Evolutionary conservation across 1,140 invertebrate genomes (phyloP).

Genomic region (Euura saliciscinereae): DNA sequence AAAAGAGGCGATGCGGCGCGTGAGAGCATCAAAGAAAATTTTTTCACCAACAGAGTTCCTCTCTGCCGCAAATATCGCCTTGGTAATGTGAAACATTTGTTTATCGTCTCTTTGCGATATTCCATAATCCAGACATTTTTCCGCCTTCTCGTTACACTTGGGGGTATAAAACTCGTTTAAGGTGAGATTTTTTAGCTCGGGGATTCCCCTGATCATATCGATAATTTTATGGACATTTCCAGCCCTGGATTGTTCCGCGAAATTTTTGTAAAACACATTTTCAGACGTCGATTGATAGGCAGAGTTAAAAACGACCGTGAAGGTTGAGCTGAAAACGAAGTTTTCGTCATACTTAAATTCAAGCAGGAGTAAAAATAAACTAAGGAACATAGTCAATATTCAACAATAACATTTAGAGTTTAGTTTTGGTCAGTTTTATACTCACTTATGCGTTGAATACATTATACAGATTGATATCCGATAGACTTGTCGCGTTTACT

Average conservation of each 20-base stretch:
- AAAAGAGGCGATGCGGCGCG: constrained; percentile 34
- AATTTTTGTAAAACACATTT: background rate
- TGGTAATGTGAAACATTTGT: constrained; percentile 30
- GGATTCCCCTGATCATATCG: constrained; percentile 35
- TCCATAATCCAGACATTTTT: constrained; percentile 27
- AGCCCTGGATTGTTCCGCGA: background rate
- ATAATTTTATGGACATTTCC: constrained; percentile 47
- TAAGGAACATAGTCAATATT: too few relatives aligned
- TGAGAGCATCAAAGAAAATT: constrained; percentile 38
- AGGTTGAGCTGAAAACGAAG: background rate
- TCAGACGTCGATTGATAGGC: background rate
- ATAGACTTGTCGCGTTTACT: background rate
- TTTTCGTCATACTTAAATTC: background rate
- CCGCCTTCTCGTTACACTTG: constrained; percentile 42
- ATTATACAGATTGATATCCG: background rate
- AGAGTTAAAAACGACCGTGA: background rate
- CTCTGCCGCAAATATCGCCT: constrained; percentile 40
- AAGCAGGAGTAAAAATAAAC: background rate
- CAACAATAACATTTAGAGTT: background rate
- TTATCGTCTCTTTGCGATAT: background rate
- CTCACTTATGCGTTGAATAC: background rate
- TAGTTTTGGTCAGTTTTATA: background rate
- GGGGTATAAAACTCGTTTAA: constrained; percentile 32
- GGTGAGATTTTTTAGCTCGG: constrained; percentile 29
- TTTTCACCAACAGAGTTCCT: constrained; percentile 8